phyloP scores from a whole-genome alignment of 1,140 invertebrate genomes.

The Leptinotarsa defecta region DNA sequence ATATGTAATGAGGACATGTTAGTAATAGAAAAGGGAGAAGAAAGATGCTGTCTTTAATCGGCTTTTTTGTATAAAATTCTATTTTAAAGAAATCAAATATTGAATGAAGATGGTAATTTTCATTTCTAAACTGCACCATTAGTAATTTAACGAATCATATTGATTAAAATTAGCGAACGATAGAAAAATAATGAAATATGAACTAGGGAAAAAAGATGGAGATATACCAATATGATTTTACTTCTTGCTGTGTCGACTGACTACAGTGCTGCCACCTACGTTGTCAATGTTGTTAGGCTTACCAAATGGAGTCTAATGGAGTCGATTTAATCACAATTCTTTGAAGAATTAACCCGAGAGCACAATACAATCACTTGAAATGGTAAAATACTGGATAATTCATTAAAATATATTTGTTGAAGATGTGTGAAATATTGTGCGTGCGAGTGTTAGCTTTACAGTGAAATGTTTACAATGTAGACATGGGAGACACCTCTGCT shows the following conservation, averaged over 20 bases:
- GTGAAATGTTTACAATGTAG: conserved; percentile 57
- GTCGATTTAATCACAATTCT: conserved; percentile 55
- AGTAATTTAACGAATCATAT: conserved; percentile 18
- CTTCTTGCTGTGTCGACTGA: conserved; percentile 42
- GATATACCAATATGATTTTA: background rate
- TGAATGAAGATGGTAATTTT: too few relatives aligned
- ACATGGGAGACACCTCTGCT: conserved; percentile 57
- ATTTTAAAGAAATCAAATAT: background rate
- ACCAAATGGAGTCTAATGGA: conserved; percentile 60
- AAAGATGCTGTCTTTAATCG: background rate
- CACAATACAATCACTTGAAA: conserved; percentile 53
- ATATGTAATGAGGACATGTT: conserved; percentile 61
- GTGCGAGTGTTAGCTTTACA: conserved; percentile 49
- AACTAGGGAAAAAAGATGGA: conserved; percentile 7
- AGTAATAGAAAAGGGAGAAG: conserved; percentile 49
- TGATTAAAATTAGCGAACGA: conserved; percentile 14
- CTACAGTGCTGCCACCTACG: conserved; percentile 64
- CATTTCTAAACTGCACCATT: background rate
- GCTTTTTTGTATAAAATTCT: background rate
- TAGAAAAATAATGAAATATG: background rate
- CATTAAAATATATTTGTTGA: conserved; percentile 56
- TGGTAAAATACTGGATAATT: conserved; percentile 54
- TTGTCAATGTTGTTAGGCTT: conserved; percentile 71
- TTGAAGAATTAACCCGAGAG: conserved; percentile 49
- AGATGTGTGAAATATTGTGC: conserved; percentile 51